Base-by-base conservation (phyloP, 2,797 vertebrate species). In the Takifugu ocellatus region DNA sequence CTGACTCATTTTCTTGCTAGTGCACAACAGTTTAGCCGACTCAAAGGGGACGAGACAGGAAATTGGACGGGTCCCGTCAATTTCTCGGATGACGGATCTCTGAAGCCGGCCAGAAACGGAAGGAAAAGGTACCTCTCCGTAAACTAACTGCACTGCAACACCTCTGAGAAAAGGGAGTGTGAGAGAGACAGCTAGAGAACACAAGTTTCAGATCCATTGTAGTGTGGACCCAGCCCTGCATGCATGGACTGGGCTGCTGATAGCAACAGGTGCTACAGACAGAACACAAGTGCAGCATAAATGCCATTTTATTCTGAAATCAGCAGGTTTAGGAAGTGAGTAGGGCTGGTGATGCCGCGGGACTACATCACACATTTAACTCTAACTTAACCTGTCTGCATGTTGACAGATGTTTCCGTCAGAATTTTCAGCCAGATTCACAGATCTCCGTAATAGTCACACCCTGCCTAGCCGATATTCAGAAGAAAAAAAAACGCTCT, bases 1-100 rank as follows among this genome's bases (percentile, higher is more conserved):
- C 89, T 97, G 88, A 93, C 93, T 97, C 91, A 2, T 98, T 98
- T 92, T 98, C 89, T 98, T 93, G 91, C 90, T 94, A 99, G 97
- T 94, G 94, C 93, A 76, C 94, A 96, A 94, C 95, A 96, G 92
- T 96, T 96, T 95, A 96, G 92, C 91, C 94, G 95, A 95, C 95
- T 98, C 94, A 96, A 91, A 94, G 94, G 93, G 82, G 95, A 96
- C 92, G 95, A 96, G 83, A 90, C 94, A 92, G 92, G 93, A 93
- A 98, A 98, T 93, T 97, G 95, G 97, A 98, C 93, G 90, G 91
- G 95, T 88, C 92, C 94, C 73, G 92, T 95, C 94, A 98, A 96
- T 97, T 93, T 94, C 94, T 95, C 88, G 85, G 93, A 96, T 90
- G 93, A 94, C 70, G 93, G 92, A 93, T 91, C 93, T 91, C 90